Base-by-base conservation (phyloP, 2,113 vertebrate species). In the Chloroceryle aenea region DNA sequence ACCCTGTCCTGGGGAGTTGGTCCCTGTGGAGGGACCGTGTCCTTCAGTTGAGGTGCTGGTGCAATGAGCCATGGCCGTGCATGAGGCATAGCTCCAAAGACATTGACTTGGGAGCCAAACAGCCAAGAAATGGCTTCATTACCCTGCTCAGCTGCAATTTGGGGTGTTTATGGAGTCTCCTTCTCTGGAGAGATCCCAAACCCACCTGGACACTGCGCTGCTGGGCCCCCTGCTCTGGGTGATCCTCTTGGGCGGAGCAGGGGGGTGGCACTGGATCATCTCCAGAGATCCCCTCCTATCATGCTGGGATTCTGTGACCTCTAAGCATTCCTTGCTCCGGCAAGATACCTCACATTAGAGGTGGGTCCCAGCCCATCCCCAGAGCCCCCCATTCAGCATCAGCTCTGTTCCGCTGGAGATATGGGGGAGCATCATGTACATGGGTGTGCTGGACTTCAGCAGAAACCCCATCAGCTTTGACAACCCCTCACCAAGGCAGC, bases 1-100 rank as follows among this genome's bases (percentile, higher is more conserved):
- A 34, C 43, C 30, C 38, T 5, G 6, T 26, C 45, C n/a, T 0
- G 0, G 34, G 61, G 19, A 43, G 53, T 1, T 26, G 82, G 62
- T 21, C 17, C 47, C 14, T 3, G 38, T 3, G 0, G 43, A 6
- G 20, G 6, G 10, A 64, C 59, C 17, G 6, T 68, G 7, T 42
- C 52, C 42, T 32, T 47, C 8, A 26, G n/a, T 10, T 4, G 12
- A 5, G 0, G 5, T 6, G 0, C 2, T 22, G 55, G 4, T 2
- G 21, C 14, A 62, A 67, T 6, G 52, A 21, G 22, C 15, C 6
- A 6, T 12, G 36, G 32, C 74, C 19, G 3, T 21, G 18, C 42
- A 69, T 0, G 0, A 66, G 6, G 25, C 14, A 10, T 18, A 5
- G 30, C 61, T 30, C 69, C 48, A 7, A 19, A 50, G 43, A 2